These are phyloP conservation scores for Numida meleagris DNA, from an alignment of 2,113 vertebrate species.

Conservation along the genomic window DNA sequence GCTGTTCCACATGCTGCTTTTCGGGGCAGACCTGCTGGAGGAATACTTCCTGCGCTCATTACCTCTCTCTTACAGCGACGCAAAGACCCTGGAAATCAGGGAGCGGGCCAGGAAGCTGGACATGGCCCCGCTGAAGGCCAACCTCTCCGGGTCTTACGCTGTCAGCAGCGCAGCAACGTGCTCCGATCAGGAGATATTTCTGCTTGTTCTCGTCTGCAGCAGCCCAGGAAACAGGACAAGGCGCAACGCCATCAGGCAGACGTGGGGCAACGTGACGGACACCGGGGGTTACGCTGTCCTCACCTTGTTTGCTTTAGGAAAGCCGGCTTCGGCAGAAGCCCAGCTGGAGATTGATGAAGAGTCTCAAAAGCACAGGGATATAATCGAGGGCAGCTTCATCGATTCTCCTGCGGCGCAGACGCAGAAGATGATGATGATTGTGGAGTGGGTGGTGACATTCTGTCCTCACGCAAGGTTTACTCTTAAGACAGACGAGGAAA, in stretches of 20 bases:
- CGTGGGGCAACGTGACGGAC: slow-evolving; percentile 85
- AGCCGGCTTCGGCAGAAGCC: slow-evolving; percentile 57
- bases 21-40: slow-evolving; percentile 91
- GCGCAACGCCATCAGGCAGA: slow-evolving; percentile 81
- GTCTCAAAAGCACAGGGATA: slow-evolving; percentile 77
- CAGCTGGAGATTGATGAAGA: slow-evolving; percentile 79
- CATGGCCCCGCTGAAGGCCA: slow-evolving; percentile 69
- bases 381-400: slow-evolving; percentile 82
- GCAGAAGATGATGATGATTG: slow-evolving; percentile 77
- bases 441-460: slow-evolving; percentile 86
- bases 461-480: slow-evolving; percentile 87
- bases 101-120: slow-evolving; percentile 86
- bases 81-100: slow-evolving; percentile 79
- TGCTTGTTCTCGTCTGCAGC: slow-evolving; percentile 86
- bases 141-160: slow-evolving; percentile 77
- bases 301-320: slow-evolving; percentile 85
- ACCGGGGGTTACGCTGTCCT: slow-evolving; percentile 70
- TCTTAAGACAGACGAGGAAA: slow-evolving; percentile 81
- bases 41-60: slow-evolving; percentile 87
- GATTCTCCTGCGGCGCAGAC: slow-evolving; percentile 76
- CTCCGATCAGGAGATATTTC: slow-evolving; percentile 78
- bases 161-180: slow-evolving; percentile 75
- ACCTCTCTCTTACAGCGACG: slow-evolving; percentile 81
- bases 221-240: slow-evolving; percentile 79
- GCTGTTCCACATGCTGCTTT: slow-evolving; percentile 89